Evolutionary conservation across 2,797 vertebrate genomes (phyloP), one percentile per base, ranked within the genome.

Genomic region (Ctenopoma multispine): DNA sequence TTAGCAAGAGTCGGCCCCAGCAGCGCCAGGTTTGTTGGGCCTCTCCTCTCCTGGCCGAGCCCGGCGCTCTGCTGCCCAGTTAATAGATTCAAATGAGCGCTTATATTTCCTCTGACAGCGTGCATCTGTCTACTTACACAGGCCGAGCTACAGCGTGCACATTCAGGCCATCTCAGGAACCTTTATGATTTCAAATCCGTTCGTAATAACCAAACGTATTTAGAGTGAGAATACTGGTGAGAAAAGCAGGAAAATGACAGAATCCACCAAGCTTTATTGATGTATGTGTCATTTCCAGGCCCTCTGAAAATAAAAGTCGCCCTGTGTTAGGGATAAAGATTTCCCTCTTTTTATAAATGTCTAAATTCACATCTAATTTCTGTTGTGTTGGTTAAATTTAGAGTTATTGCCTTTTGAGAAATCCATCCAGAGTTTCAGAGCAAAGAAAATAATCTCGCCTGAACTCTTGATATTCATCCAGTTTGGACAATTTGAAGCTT

Each of bases 61-160:
- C 67, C 55, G n/a, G 43, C 69, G 72, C 75, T 66, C 74, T 57
- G 75, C 77, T 64, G 76, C 86, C 77, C 72, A 3, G 34, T 83
- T 93, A 95, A 94, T 92, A 83, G 90, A 94, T 93, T 92, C 83
- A 93, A 90, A 94, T 50, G 90, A 92, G 88, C 56, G 54, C 55
- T 31, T 89, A 82, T 76, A 92, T 93, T 91, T 83, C 76, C 88
- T 88, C 38, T 90, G 93, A 93, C 92, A 93, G 92, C 86, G 0
- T 40, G 80, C 92, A 92, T 94, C 93, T 93, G 93, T 93, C 91
- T 88, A 85, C 64, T 46, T 10, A 8, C 0, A 12, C 38, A 1
- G 31, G 65, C 75, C 12, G 38, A 36, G 55, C 66, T 55, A 3
- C 56, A 1, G 63, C n/a, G 20, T 21, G 0, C 72, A 31, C 61